Percentiles rank a stretch among this genome's conserved stretches.
Conservation (phyloP, 1,140 invertebrate species). For the Daktulosphaira vitifoliae region DNA sequence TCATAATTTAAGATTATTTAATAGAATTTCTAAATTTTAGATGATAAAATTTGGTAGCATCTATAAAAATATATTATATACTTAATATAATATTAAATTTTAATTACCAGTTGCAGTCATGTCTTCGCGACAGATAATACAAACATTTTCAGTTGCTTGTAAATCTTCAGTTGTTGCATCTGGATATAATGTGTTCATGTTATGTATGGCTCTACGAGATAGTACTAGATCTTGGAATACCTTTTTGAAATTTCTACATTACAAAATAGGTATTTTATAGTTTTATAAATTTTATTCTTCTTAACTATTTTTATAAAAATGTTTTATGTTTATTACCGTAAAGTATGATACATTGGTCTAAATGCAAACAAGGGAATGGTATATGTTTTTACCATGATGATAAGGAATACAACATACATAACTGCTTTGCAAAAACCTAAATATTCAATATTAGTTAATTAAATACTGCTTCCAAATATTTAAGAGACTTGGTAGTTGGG, state of each 20-base stretch:
- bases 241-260: constrained; percentile 88
- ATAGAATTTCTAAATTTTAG: too few relatives aligned
- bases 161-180: constrained; percentile 92
- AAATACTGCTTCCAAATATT: too few relatives aligned
- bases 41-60: not conserved
- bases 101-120: constrained; percentile 56
- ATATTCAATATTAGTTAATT: constrained; percentile 34
- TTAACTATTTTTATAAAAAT: too few relatives aligned
- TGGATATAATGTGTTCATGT: constrained; percentile 97
- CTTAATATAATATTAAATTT: not conserved
- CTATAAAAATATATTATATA: not conserved
- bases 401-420: constrained; percentile 87
- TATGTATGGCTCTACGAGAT: constrained; percentile 89
- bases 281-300: not conserved
- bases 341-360: constrained; percentile 96
- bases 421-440: constrained; percentile 68
- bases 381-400: constrained; percentile 95
- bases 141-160: constrained; percentile 91
- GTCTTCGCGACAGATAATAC: constrained; percentile 96
- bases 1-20: not conserved
- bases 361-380: constrained; percentile 97
- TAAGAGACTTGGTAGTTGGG: too few relatives aligned
- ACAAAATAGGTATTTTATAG: not conserved
- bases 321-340: constrained; percentile 73
- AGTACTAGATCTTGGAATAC: constrained; percentile 96